Evolutionary conservation across 2,113 vertebrate genomes (phyloP).

Genomic region (Vanacampus margaritifer): DNA sequence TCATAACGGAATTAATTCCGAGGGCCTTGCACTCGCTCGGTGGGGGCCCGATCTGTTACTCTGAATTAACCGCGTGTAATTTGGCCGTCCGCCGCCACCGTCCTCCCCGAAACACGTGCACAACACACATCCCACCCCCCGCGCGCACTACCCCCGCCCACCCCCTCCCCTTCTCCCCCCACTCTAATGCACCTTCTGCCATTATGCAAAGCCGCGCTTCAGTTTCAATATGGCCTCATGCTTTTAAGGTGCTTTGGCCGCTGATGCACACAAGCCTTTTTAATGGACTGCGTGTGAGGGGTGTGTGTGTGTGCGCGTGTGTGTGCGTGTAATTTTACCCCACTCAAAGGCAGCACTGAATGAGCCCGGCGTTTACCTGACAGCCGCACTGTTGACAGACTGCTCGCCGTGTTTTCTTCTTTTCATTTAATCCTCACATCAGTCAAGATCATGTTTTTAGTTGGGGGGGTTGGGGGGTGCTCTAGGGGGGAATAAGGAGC

Average conservation of each 20-base stretch:
- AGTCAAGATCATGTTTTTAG: conserved; percentile 72
- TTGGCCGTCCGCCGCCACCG: conserved; percentile 70
- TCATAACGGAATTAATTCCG: conserved; percentile 99
- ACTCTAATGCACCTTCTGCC: conserved; percentile 87
- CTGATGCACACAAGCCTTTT: conserved; percentile 90
- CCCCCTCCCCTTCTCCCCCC: conserved; percentile 38
- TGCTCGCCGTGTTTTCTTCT: conserved; percentile 51
- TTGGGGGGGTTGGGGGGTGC: conserved; percentile 64
- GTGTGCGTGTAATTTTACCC: conserved; percentile 63
- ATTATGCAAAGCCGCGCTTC: conserved; percentile 92
- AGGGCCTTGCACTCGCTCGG: conserved; percentile 99
- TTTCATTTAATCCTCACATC: conserved; percentile 64
- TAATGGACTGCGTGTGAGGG: conserved; percentile 84
- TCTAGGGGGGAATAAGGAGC: conserved; percentile 65
- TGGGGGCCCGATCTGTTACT: conserved; percentile 99
- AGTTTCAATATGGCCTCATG: conserved; percentile 96
- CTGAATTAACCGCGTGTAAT: conserved; percentile 99
- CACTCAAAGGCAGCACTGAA: conserved; percentile 68
- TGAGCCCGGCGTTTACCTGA: conserved; percentile 72
- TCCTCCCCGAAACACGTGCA: conserved; percentile 44
- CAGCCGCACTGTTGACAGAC: conserved; percentile 69
- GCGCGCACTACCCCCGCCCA: conserved; percentile 27
- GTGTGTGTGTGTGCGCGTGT: conserved; percentile 73
- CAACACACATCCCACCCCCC: conserved; percentile 18
- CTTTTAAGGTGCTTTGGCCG: conserved; percentile 96